Percentiles rank a stretch among this genome's conserved stretches.
These are phyloP conservation scores for Argopecten irradians DNA, from an alignment of 1,140 invertebrate genomes.

Conservation along the genomic window DNA sequence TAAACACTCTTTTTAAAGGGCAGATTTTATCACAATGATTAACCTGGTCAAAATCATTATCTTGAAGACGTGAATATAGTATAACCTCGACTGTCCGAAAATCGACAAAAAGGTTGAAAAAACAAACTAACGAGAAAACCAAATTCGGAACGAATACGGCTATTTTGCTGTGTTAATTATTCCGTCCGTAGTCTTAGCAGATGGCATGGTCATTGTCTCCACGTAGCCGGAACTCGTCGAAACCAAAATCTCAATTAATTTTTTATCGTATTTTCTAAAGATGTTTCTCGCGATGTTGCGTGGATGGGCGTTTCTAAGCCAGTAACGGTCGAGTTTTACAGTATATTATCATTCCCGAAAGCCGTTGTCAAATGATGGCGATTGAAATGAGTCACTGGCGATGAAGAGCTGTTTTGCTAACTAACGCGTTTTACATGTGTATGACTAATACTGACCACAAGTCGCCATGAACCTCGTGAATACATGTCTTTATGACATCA, in stretches of 20 bases:
- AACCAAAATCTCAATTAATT: neutral
- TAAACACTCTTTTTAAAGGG: too few species aligned
- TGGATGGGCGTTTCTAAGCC: neutral
- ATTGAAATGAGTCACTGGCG: neutral
- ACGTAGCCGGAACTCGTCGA: neutral
- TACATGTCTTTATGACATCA: too few species aligned
- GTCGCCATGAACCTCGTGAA: too few species aligned
- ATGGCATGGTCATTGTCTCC: neutral
- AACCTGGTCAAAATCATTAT: too few species aligned
- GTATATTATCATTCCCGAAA: neutral
- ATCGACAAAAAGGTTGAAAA: neutral
- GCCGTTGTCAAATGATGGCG: neutral
- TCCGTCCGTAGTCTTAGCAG: neutral
- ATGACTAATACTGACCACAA: neutral
- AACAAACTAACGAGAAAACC: neutral
- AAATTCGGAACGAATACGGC: neutral
- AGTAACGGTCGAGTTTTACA: neutral
- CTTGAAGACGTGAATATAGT: too few species aligned
- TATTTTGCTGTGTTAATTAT: neutral
- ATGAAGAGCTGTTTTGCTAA: neutral
- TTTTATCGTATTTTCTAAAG: neutral
- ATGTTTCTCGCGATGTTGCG: neutral
- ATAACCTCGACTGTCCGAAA: neutral
- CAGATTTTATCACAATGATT: too few species aligned
- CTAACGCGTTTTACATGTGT: neutral